Evolutionary conservation across 2,888 invertebrate species (phyloP).

Genomic region (Eurytoma adleriae): DNA sequence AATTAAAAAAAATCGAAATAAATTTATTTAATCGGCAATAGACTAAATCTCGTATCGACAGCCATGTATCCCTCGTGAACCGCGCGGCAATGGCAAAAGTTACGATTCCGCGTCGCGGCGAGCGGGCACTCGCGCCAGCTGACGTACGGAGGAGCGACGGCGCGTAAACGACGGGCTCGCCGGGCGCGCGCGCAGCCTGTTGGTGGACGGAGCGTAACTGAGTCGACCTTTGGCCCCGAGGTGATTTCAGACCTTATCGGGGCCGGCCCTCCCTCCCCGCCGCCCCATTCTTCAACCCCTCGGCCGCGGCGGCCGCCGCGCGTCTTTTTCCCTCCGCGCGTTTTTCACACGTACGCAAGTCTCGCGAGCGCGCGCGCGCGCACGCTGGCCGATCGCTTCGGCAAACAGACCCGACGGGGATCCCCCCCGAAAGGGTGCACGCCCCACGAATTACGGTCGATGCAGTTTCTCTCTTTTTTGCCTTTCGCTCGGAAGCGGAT

Average conservation of each 20-base stretch:
- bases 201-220: slow-evolving; percentile 70
- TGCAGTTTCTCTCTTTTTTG: no score
- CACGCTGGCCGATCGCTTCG: slow-evolving; percentile 10
- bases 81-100: not conserved
- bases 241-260: slow-evolving; percentile 72
- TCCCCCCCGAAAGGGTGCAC: not conserved
- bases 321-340: slow-evolving; percentile 12
- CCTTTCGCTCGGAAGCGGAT: no score
- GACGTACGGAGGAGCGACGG: not conserved
- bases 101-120: no score
- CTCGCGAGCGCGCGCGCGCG: no score
- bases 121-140: not conserved
- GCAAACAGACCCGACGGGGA: slow-evolving; percentile 14
- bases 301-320: not conserved
- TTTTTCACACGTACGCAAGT: slow-evolving; percentile 4
- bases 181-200: slow-evolving; percentile 27
- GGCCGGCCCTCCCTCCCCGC: slow-evolving; percentile 58
- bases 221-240: slow-evolving; percentile 70
- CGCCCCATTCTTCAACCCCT: slow-evolving; percentile 54
- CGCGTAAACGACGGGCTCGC: not conserved
- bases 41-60: no score
- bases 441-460: no score
- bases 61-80: no score
- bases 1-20: no score
- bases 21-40: no score